phyloP scores from a whole-genome alignment of 2,888 invertebrate genomes.

The Ophioninae sp. region DNA sequence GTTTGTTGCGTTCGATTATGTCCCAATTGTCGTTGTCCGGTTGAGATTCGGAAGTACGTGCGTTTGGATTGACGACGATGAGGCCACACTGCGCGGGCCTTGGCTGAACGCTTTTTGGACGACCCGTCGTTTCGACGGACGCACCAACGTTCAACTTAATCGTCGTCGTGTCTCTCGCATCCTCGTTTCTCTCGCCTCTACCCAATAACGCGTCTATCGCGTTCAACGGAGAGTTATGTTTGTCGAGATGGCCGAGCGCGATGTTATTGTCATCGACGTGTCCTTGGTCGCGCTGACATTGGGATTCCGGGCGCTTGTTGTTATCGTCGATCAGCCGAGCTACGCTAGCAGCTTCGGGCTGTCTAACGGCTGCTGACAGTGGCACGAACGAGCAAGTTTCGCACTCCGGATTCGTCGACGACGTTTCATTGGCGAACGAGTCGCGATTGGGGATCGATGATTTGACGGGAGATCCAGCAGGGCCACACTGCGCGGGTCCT shows the following conservation, averaged over 20 bases:
- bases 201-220: slow-evolving; percentile 20
- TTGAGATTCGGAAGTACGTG: slow-evolving; percentile 9
- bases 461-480: slow-evolving; percentile 67
- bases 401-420: not conserved
- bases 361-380: not conserved
- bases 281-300: not conserved
- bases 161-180: slow-evolving; percentile 49
- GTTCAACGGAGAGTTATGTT: not conserved
- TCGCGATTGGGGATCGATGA: slow-evolving; percentile 12
- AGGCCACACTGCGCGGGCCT: slow-evolving; percentile 80
- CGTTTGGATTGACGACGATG: slow-evolving; percentile 62
- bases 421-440: not conserved
- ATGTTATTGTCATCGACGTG: not conserved
- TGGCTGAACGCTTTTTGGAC: slow-evolving; percentile 66
- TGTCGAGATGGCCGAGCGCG: not conserved
- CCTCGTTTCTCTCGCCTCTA: slow-evolving; percentile 26
- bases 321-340: not conserved
- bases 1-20: not conserved
- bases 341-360: not conserved
- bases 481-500: slow-evolving; percentile 81
- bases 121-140: slow-evolving; percentile 64
- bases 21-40: not conserved
- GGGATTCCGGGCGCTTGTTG: not conserved
- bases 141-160: slow-evolving; percentile 60
- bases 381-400: not conserved